Evolutionary conservation across 1,140 invertebrate genomes (phyloP), one percentile per base, ranked within the genome.

Genomic region (Helicoverpa zea): DNA sequence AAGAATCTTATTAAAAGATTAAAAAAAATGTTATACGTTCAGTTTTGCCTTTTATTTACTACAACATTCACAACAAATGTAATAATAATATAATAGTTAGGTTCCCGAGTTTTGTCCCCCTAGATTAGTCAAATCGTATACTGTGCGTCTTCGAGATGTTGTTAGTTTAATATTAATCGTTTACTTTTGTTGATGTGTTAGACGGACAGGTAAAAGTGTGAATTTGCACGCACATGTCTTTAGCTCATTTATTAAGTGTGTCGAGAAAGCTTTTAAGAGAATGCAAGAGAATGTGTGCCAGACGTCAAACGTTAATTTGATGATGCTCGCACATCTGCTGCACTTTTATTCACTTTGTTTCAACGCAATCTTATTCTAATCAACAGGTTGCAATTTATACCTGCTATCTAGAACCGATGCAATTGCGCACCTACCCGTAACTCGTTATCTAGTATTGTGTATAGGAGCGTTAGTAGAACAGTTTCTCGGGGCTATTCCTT

Each of bases 221-320:
- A 79, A 61, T 79, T 79, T 72, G 43, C 77, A 79, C 72, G 77
- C 66, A 66, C 77, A 79, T 16, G 56, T 47, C 77, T 58, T 43
- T 58, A 52, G 52, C 43, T 72, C 77, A 59, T 79, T 68, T 58
- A 63, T 43, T 18, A 80, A 73, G 35, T 64, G 68, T 63, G 58
- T 35, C 78, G 68, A 52, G 78, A 80, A 80, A 80, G 56, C 72
- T 72, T 30, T 3, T 11, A 70, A 30, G 47, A 72, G 68, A 72
- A 72, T 72, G 66, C 66, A 72, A 79, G 56, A 3, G 29, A 52
- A 30, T 52, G 68, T 72, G 18, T 54, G 49, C 68, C 30, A 43
- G n/a, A 64, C 16, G 54, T 58, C 7, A 58, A 58, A 58, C 56
- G n/a, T 18, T 18, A 58, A 58, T 58, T 58, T 58, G 18, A 56